Evolutionary conservation across 92 coral and sea anemone genomes (phyloP), one percentile per base, ranked within the genome.

Genomic region (Palythoa heliodiscus): DNA sequence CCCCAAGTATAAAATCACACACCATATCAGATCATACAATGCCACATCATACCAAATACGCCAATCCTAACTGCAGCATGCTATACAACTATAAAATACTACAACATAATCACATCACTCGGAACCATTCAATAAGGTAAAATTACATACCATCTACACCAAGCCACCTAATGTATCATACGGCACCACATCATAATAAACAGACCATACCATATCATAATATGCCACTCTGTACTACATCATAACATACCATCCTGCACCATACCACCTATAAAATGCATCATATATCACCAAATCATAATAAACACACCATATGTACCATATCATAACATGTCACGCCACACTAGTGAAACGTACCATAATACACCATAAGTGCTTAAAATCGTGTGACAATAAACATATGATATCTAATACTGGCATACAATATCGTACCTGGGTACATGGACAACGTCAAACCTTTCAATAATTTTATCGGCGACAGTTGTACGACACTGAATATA

Each of bases 391-490:
- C 48, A 43, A 43, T 43, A 43, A 43, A 43, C 5, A 4, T 43
- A 43, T 43, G 8, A 43, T 43, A 43, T 29, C 48, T 43, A 43
- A 43, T 43, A 60, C 66, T 1, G 11, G 69, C 7, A 63, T 3
- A 14, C 52, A 7, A 52, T 19, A 52, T 16, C 66, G n/a, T 84
- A 94, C 98, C 98, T 91, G 8, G 99, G 99, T 15, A 97, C 99
- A 48, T 88, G 92, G 22, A 97, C 92, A n/a, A 97, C 85, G 82
- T 97, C 99, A 87, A 97, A 97, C 54, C 98, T 91, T 82, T 97
- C 90, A 11, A 90, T 88, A 53, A 95, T 97, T 76, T 95, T 92
- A 39, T 93, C 93, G 10, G 99, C 91, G 16, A 97, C 98, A 17
- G 88, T 88, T 50, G 97, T 87, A 63, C 98, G 95, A 86, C 98